Percentiles rank a stretch among this genome's conserved stretches.
Evolutionary conservation across 2,113 vertebrate species (phyloP).

Genomic region (Donacobius atricapilla): DNA sequence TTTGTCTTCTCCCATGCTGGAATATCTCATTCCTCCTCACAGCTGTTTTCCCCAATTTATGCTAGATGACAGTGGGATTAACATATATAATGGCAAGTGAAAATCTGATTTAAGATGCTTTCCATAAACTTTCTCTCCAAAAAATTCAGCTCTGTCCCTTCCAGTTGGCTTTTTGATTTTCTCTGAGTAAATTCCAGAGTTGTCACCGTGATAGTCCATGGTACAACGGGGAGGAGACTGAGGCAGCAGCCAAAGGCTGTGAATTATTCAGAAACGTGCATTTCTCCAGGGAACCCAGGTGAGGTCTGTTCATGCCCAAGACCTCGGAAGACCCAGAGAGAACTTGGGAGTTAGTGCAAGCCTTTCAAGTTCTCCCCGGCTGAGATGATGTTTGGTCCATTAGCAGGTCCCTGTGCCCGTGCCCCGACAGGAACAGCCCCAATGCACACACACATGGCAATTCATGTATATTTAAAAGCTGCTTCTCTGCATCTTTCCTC

Average conservation of each 20-base stretch:
- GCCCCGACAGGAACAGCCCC: not conserved
- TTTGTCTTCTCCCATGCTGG: not conserved
- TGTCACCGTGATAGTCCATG: not conserved
- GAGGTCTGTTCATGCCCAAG: not conserved
- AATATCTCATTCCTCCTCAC: not conserved
- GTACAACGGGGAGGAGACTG: not conserved
- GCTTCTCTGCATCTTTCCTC: not conserved
- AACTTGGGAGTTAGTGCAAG: not conserved
- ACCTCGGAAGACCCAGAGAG: not conserved
- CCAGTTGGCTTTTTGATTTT: not conserved
- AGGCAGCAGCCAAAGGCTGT: not conserved
- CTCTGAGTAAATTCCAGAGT: not conserved
- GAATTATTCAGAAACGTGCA: not conserved
- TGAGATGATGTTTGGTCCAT: not conserved
- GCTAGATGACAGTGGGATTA: not conserved
- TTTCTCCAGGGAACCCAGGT: not conserved
- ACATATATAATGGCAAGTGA: not conserved
- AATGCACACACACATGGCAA: rapidly evolving
- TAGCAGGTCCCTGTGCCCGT: not conserved
- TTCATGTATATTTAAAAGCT: rapidly evolving
- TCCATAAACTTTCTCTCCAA: not conserved
- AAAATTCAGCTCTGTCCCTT: not conserved
- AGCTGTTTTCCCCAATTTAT: not conserved
- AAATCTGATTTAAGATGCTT: not conserved
- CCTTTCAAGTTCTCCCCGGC: not conserved